Evolutionary conservation across 1,140 invertebrate species (phyloP).

Genomic region (Drosophila chauvacae): DNA sequence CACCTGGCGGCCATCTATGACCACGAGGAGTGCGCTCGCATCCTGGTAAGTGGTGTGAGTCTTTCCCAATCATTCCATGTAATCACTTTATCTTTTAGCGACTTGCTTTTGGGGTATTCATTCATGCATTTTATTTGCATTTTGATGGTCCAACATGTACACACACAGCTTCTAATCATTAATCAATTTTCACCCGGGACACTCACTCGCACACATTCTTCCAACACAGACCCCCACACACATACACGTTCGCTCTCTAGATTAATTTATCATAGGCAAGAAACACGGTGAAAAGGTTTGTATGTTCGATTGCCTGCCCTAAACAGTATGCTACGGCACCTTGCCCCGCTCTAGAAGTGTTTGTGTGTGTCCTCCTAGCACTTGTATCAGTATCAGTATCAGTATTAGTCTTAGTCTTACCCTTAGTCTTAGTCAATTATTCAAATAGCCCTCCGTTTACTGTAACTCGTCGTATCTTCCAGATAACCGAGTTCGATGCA

Average conservation of each 20-base stretch:
- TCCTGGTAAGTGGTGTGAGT: conserved; percentile 88
- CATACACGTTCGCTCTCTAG: conserved; percentile 16
- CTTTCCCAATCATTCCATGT: conserved; percentile 39
- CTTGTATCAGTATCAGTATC: conserved; percentile 3
- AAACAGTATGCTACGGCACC: conserved; percentile 53
- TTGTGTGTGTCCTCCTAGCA: conserved; percentile 18
- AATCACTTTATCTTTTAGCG: conserved; percentile 47
- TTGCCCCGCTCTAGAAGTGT: neutral
- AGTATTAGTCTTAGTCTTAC: neutral
- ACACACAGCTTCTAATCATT: conserved; percentile 36
- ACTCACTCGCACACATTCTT: conserved; percentile 1
- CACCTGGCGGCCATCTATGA: conserved; percentile 93
- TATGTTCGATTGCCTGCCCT: conserved; percentile 59
- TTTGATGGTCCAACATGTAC: conserved; percentile 40
- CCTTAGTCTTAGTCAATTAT: conserved; percentile 5
- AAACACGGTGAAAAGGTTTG: conserved; percentile 54
- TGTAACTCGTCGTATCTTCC: conserved; percentile 72
- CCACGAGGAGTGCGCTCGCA: conserved; percentile 90
- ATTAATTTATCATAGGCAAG: conserved; percentile 64
- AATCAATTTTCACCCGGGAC: conserved; percentile 48
- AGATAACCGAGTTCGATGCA: conserved; percentile 90
- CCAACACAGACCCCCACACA: conserved; percentile 3
- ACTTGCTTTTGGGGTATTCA: conserved; percentile 28
- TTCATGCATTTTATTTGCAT: conserved; percentile 60
- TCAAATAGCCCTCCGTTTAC: conserved; percentile 21